phyloP scores from a whole-genome alignment of 2,113 vertebrate genomes.

The Panthera uncia region DNA sequence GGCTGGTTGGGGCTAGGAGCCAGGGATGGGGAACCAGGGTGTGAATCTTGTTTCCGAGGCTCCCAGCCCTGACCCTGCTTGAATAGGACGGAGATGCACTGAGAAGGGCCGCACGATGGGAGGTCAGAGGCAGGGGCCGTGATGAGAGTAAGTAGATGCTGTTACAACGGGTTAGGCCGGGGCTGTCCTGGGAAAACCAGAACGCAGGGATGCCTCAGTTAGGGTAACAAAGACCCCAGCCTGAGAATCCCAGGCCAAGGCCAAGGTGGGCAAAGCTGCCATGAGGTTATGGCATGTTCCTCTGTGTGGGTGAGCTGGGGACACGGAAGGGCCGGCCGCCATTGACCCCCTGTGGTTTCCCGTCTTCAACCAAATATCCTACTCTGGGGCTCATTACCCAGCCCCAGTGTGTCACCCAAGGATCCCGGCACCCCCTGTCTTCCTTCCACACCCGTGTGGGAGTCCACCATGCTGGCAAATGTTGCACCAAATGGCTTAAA shows the following conservation, averaged over 20 bases:
- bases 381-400: accelerated
- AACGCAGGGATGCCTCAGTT: neutral
- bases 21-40: neutral
- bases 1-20: neutral
- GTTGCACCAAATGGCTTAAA: neutral
- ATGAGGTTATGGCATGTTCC: neutral
- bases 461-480: neutral
- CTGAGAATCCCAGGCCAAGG: neutral
- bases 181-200: neutral
- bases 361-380: accelerated
- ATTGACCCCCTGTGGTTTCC: too few species aligned
- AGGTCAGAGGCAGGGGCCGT: neutral
- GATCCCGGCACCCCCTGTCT: neutral
- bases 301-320: neutral
- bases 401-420: accelerated
- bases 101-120: accelerated
- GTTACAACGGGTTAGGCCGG: too few species aligned
- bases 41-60: neutral
- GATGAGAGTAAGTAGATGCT: neutral
- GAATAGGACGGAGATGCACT: accelerated
- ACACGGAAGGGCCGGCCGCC: neutral
- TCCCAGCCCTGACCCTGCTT: neutral
- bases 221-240: neutral
- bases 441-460: neutral
- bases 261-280: neutral